Conservation (phyloP, 2,888 invertebrate genomes). For the Pachycephus smyrnensis region DNA sequence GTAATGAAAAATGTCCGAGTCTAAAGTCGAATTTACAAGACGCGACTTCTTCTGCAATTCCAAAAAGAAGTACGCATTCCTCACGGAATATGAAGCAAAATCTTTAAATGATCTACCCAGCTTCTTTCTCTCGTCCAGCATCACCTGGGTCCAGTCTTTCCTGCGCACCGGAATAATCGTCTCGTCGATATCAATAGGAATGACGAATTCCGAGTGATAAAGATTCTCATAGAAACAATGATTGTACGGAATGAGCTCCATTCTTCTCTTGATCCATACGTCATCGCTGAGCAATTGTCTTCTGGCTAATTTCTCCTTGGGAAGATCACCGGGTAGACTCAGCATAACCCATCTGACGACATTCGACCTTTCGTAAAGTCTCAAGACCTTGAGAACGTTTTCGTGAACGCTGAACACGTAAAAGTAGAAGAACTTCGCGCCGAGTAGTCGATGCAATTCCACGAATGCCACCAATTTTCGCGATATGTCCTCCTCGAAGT, state of each 20-base stretch:
- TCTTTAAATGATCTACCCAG: constrained; percentile 65
- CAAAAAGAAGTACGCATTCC: constrained; percentile 79
- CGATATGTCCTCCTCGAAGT: constrained; percentile 75
- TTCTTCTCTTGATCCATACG: constrained; percentile 77
- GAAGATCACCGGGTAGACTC: constrained; percentile 64
- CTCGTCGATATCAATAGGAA: constrained; percentile 82
- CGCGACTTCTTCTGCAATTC: constrained; percentile 52
- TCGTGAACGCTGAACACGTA: constrained; percentile 74
- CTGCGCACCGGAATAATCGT: constrained; percentile 76
- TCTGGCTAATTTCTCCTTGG: constrained; percentile 63
- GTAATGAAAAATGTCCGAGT: constrained; percentile 47
- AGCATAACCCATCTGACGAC: constrained; percentile 57
- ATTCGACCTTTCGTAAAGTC: constrained; percentile 69
- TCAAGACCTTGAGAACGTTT: constrained; percentile 70
- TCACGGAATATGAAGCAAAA: constrained; percentile 74
- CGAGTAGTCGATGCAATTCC: constrained; percentile 76
- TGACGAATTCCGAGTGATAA: constrained; percentile 73
- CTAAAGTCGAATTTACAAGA: constrained; percentile 12
- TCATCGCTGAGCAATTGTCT: constrained; percentile 65
- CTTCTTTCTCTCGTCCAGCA: constrained; percentile 67
- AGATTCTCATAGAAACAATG: constrained; percentile 82
- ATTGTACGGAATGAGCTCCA: constrained; percentile 82
- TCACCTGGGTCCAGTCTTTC: constrained; percentile 71
- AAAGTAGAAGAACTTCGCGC: constrained; percentile 75
- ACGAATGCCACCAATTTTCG: constrained; percentile 78